Conservation (phyloP, 2,888 invertebrate species). For the Lepidochitona cinerea region DNA sequence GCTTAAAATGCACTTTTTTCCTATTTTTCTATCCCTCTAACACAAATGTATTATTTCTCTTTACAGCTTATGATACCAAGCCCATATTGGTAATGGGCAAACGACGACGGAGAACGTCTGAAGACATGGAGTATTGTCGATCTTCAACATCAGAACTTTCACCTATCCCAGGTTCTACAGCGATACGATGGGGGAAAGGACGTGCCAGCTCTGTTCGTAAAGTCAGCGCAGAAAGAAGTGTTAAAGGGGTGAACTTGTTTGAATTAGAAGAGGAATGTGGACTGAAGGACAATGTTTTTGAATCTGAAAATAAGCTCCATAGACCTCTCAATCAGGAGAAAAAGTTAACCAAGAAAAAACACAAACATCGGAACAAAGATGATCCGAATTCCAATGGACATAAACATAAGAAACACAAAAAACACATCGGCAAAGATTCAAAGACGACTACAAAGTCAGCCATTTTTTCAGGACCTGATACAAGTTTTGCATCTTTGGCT, state of each 20-base stretch:
- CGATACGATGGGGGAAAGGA: neutral
- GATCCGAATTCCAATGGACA: neutral
- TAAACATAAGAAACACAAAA: neutral
- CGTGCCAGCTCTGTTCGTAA: slow-evolving; percentile 9
- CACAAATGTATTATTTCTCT: no score
- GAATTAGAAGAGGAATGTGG: neutral
- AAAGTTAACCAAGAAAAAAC: slow-evolving; percentile 16
- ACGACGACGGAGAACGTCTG: slow-evolving; percentile 79
- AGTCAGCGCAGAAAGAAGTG: slow-evolving; percentile 1
- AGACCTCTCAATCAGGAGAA: neutral
- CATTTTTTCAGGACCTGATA: neutral
- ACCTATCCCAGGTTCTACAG: neutral
- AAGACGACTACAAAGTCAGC: neutral
- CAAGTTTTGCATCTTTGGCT: slow-evolving; percentile 1
- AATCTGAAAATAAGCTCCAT: neutral
- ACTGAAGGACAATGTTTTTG: neutral
- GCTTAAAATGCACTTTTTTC: no score
- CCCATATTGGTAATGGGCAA: slow-evolving; percentile 84
- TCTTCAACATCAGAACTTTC: neutral
- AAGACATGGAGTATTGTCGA: slow-evolving; percentile 26
- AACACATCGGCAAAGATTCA: neutral
- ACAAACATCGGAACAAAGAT: slow-evolving; percentile 14
- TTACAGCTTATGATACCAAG: slow-evolving; percentile 85
- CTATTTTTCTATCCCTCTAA: no score
- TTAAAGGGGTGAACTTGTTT: slow-evolving; percentile 1